Evolutionary conservation across 1,140 invertebrate species (phyloP), one percentile per base, ranked within the genome.

Genomic region (Leptoteleia sp.): DNA sequence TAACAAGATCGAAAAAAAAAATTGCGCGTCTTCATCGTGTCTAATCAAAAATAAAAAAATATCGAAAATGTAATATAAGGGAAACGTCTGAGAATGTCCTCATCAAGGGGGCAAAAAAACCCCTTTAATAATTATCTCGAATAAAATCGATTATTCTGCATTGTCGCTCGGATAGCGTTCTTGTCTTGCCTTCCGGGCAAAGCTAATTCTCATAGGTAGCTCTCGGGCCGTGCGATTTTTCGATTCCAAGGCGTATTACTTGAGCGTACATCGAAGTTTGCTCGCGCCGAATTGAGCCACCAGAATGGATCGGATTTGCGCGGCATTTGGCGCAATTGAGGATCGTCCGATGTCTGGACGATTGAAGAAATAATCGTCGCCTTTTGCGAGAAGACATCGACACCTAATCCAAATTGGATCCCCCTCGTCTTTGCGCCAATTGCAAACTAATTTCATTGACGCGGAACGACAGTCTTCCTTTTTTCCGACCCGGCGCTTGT

Each of bases 201-300:
- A 70, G 52, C 57, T 77, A 71, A 77, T 77, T 71, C 17, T 45
- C 43, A 31, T 5, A 16, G 27, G 2, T 19, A 16, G 19, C 52
- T n/a, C 31, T 37, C 9, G 4, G 17, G 62, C 47, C 13, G 16
- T 47, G 27, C 59, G 59, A 77, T 77, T 77, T 71, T 77, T 77
- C 75, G 65, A 77, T 77, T 77, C 54, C 75, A 71, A 77, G 75
- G 75, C 38, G 43, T 65, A 61, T 76, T 76, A 76, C 72, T 62
- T 33, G 31, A 33, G 12, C 57, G 48, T 48, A 65, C 50, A 57
- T 61, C 64, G 64, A 57, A 70, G 70, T 70, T 70, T 50, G 25
- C 27, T 64, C 22, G 55, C 47, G 55, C 57, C 40, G 59, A 70
- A 76, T 64, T 70, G 64, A 70, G 57, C 57, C 50, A 35, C 57